phyloP scores from a whole-genome alignment of 2,888 invertebrate species.

The Lamellibrachia columna region DNA sequence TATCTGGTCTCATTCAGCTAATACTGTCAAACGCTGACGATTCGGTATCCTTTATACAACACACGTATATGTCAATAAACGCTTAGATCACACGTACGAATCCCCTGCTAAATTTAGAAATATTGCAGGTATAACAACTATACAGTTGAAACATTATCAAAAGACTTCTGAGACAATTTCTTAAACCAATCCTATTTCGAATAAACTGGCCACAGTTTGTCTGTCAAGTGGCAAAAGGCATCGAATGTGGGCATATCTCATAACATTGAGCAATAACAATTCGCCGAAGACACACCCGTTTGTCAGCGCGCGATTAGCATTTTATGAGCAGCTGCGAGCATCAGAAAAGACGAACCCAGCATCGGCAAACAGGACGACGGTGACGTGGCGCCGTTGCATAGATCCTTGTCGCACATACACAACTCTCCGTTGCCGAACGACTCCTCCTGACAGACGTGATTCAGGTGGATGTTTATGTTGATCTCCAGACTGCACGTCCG shows the following conservation, averaged over 20 bases:
- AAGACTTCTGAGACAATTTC: background rate
- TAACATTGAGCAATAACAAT: background rate
- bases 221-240: background rate
- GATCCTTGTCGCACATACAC: conserved; percentile 57
- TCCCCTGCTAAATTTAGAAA: background rate
- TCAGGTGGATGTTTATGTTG: conserved; percentile 55
- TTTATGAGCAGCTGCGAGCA: background rate
- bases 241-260: background rate
- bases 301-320: background rate
- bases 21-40: background rate
- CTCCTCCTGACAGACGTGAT: conserved; percentile 58
- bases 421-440: conserved; percentile 58
- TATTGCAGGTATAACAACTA: background rate
- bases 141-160: background rate
- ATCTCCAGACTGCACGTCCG: conserved; percentile 53
- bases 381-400: conserved; percentile 4
- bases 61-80: background rate
- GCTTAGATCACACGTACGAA: background rate
- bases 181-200: background rate
- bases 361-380: background rate
- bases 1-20: background rate
- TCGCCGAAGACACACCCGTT: background rate
- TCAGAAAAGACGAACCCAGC: conserved; percentile 10
- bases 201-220: background rate
- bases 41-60: background rate